Evolutionary conservation across 2,888 invertebrate species (phyloP).

Genomic region (Pyralis farinalis): DNA sequence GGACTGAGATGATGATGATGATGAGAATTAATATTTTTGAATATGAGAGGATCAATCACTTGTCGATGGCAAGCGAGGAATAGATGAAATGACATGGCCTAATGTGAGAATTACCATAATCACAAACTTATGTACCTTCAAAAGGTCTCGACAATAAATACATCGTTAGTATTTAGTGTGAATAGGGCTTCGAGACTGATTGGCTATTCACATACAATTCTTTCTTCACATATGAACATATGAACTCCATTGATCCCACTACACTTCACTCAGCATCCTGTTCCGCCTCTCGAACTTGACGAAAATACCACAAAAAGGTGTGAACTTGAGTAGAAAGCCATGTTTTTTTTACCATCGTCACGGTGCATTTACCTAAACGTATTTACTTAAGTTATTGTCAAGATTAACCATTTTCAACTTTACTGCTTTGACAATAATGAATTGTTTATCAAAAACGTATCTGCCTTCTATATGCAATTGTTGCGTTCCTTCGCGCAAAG

Average conservation of each 20-base stretch:
- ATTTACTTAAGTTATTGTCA: constrained; percentile 3
- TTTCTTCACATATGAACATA: background rate
- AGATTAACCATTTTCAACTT: background rate
- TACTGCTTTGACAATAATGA: background rate
- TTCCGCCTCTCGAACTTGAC: constrained; percentile 31
- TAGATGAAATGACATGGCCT: too few relatives aligned
- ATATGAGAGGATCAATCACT: too few relatives aligned
- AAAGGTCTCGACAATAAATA: too few relatives aligned
- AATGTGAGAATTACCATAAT: too few relatives aligned
- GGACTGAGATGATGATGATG: too few relatives aligned
- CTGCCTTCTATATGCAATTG: background rate
- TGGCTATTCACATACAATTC: background rate
- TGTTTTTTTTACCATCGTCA: constrained; percentile 26
- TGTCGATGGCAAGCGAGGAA: too few relatives aligned
- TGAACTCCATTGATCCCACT: background rate
- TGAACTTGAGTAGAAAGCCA: constrained; percentile 51
- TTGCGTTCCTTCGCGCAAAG: background rate
- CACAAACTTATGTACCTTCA: too few relatives aligned
- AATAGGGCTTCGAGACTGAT: too few relatives aligned
- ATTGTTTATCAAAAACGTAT: background rate
- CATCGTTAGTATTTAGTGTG: too few relatives aligned
- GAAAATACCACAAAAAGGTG: constrained; percentile 44
- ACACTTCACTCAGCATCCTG: constrained; percentile 25
- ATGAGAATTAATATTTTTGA: too few relatives aligned
- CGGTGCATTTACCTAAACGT: constrained; percentile 16